Conservation (phyloP, 1,140 invertebrate species). For the Colletes latitarsis region DNA sequence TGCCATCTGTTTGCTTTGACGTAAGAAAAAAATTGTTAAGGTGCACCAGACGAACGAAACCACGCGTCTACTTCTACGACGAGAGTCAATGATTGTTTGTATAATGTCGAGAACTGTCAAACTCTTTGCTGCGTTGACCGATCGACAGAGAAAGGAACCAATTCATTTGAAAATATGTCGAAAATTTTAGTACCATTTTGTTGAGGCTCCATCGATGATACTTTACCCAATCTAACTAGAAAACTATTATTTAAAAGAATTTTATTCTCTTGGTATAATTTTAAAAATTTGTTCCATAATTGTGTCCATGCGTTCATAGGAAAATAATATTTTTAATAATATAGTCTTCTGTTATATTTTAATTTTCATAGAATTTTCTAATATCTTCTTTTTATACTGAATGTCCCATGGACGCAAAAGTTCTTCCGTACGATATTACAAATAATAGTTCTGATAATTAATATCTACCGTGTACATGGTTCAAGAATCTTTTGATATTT, state of each 20-base stretch:
- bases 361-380: too few species aligned
- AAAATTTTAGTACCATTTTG: background rate
- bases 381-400: too few species aligned
- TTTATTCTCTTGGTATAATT: background rate
- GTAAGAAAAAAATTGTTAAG: slow-evolving; percentile 51
- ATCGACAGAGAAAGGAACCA: background rate
- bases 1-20: slow-evolving; percentile 51
- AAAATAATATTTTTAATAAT: too few species aligned
- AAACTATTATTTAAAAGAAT: background rate
- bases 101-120: background rate
- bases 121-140: background rate
- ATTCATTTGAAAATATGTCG: background rate
- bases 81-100: background rate
- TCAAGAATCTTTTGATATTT: too few species aligned
- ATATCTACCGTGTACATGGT: too few species aligned
- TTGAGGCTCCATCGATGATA: slow-evolving; percentile 33
- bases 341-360: too few species aligned
- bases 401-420: too few species aligned
- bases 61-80: slow-evolving; percentile 25
- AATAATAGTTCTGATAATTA: too few species aligned
- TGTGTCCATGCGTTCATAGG: too few species aligned
- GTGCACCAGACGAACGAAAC: background rate
- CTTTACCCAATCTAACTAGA: background rate
- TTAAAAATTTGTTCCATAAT: too few species aligned
- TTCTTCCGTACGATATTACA: too few species aligned